Base-by-base conservation (phyloP, 2,113 vertebrate genomes). In the Donacobius atricapilla region DNA sequence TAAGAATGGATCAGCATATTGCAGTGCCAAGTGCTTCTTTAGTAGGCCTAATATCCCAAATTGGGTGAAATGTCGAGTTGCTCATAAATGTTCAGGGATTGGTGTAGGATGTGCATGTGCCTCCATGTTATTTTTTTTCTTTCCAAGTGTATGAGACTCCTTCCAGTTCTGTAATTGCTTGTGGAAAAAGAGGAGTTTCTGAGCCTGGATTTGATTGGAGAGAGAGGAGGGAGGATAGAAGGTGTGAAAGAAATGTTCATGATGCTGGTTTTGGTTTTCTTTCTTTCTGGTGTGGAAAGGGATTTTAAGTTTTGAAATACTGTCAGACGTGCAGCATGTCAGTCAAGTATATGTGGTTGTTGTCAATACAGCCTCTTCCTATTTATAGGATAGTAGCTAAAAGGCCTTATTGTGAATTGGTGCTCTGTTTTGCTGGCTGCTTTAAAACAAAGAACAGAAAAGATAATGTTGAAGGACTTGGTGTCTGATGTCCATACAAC, bases 21-120 rank as follows among this genome's bases (percentile, higher is more conserved):
- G 63, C 75, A 44, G 51, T 96, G 93, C 94, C 91, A 88, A 96
- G 63, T 73, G 66, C 85, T 95, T 87, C 70, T 85, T 83, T 88
- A 77, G 82, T 37, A 73, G 90, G 47, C 23, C 57, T 96, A 96
- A 95, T 94, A 93, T 95, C 58, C 73, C 85, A 83, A 95, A 96
- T 65, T 89, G 71, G 85, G 92, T 96, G 93, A 96, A 96, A 96
- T 90, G 82, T 93, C 82, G 24, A 88, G 66, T 94, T 95, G 56
- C 58, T 91, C 57, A 50, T 87, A 89, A 95, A 75, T 33, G 83
- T 60, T 83, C 39, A 72, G 84, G 73, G 87, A 89, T 76, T 87
- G 87, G 40, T 87, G 61, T 42, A 82, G 91, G 48, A 66, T 75
- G 35, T 94, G 65, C 8, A 4, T 61, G 37, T 79, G 39, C 37